phyloP scores from a whole-genome alignment of 2,797 vertebrate genomes.

The Ptychobarbus kaznakovi region DNA sequence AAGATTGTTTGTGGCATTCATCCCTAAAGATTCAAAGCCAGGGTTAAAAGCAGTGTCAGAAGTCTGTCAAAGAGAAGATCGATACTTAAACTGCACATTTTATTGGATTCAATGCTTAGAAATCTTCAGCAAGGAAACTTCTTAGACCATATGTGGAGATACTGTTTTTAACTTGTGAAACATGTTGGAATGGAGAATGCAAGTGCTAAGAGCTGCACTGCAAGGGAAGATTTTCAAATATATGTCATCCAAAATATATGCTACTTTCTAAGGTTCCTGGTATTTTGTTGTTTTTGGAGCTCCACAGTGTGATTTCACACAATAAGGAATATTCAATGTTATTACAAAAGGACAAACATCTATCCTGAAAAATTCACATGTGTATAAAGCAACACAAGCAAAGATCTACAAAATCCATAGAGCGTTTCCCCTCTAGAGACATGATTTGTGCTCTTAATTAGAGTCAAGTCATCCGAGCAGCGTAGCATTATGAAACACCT shows the following conservation, averaged over 20 bases:
- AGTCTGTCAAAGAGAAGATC: conserved; percentile 10
- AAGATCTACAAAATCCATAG: conserved; percentile 11
- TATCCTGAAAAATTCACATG: background rate
- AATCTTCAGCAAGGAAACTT: background rate
- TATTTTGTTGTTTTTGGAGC: background rate
- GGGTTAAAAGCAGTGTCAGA: conserved; percentile 33
- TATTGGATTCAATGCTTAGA: background rate
- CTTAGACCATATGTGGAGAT: background rate
- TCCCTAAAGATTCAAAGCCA: background rate
- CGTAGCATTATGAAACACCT: conserved; percentile 33
- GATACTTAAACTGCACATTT: conserved; percentile 25
- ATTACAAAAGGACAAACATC: background rate
- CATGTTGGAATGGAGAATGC: background rate
- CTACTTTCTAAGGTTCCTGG: background rate
- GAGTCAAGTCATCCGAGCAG: conserved; percentile 26
- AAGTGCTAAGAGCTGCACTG: background rate
- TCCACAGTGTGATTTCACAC: background rate
- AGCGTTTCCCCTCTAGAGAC: conserved; percentile 25
- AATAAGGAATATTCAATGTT: background rate
- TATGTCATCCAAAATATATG: background rate
- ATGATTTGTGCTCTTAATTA: conserved; percentile 50
- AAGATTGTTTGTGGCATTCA: background rate
- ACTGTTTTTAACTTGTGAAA: background rate
- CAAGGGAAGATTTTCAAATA: background rate
- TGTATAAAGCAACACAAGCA: conserved; percentile 20